Percentiles rank a stretch among this genome's conserved stretches.
These are phyloP conservation scores for Lottia gigantea DNA, from an alignment of 2,888 invertebrate species.

Conservation along the genomic window DNA sequence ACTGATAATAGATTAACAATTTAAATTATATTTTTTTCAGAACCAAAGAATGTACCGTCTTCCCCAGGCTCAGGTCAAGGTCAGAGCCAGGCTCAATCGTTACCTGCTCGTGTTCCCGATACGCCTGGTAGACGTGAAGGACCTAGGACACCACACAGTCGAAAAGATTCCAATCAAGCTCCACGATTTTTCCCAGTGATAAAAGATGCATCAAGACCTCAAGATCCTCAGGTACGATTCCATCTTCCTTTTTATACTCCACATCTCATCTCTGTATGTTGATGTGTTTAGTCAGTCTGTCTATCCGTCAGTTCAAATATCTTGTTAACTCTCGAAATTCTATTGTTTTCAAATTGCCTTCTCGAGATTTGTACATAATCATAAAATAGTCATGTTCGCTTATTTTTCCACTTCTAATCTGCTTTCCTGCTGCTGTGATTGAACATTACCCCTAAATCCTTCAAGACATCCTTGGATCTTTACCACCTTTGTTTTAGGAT, in stretches of 20 bases:
- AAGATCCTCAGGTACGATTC: slow-evolving; percentile 60
- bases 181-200: slow-evolving; percentile 94
- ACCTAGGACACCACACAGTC: slow-evolving; percentile 57
- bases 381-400: too few relatives aligned
- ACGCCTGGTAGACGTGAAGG: slow-evolving; percentile 54
- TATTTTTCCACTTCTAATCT: too few relatives aligned
- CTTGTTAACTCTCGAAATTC: too few relatives aligned
- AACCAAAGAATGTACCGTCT: slow-evolving; percentile 55
- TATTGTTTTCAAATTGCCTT: too few relatives aligned
- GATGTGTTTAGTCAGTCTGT: neutral
- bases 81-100: slow-evolving; percentile 58
- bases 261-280: too few relatives aligned
- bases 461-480: too few relatives aligned
- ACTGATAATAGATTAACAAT: too few relatives aligned
- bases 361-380: too few relatives aligned
- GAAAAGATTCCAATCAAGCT: slow-evolving; percentile 68
- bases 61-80: slow-evolving; percentile 42
- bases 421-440: too few relatives aligned
- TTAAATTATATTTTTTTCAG: slow-evolving; percentile 24
- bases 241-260: neutral
- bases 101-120: slow-evolving; percentile 62
- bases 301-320: neutral
- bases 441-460: too few relatives aligned
- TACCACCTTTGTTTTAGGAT: too few relatives aligned
- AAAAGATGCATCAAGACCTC: slow-evolving; percentile 75